Conservation (phyloP, 2,113 vertebrate species). For the Apodemus speciosus region DNA sequence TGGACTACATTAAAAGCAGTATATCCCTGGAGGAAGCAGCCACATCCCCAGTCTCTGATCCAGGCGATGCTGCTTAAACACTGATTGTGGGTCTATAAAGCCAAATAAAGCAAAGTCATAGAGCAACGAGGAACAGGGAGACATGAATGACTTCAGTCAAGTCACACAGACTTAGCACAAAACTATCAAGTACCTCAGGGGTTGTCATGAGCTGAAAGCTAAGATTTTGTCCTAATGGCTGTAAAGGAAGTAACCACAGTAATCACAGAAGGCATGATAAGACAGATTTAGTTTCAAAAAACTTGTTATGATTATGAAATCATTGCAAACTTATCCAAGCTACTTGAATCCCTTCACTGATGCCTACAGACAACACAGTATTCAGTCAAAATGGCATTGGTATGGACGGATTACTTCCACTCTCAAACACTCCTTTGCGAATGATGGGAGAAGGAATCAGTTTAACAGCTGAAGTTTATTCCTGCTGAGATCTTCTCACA, state of each 20-base stretch:
- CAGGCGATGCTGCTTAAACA: not conserved
- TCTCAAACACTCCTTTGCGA: not conserved
- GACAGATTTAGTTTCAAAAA: conserved; percentile 32
- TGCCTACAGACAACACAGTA: not conserved
- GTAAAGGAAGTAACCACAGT: conserved; percentile 44
- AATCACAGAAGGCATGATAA: conserved; percentile 35
- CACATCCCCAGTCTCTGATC: not conserved
- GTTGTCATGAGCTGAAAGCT: conserved; percentile 11
- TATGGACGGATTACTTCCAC: not conserved
- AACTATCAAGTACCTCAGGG: not conserved
- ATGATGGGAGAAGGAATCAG: not conserved
- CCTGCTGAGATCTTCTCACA: not conserved
- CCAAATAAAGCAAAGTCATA: not conserved
- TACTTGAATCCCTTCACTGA: not conserved
- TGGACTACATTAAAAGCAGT: not conserved
- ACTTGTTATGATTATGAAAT: conserved; percentile 4
- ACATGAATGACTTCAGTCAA: not conserved
- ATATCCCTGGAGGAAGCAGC: not conserved
- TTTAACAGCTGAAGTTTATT: not conserved
- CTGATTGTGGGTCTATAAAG: not conserved
- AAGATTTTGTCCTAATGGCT: conserved; percentile 45
- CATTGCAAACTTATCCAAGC: not conserved
- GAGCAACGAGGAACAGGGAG: not conserved
- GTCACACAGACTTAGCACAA: conserved; percentile 20
- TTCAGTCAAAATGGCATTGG: not conserved